Evolutionary conservation across 1,140 invertebrate genomes (phyloP).

Genomic region (Eufriesea mexicana): DNA sequence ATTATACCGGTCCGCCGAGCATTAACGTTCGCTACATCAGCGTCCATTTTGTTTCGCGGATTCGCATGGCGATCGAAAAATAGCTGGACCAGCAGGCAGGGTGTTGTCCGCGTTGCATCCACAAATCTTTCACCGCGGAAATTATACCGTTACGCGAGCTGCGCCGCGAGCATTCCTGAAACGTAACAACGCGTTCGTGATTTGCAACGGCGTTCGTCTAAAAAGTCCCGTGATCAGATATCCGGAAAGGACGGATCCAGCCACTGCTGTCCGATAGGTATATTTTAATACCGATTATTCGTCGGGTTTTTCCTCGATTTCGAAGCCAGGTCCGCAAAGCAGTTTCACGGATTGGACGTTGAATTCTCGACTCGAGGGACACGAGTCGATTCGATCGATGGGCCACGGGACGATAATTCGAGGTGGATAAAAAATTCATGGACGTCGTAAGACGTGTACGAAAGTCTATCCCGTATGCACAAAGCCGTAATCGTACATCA

Average conservation of each 20-base stretch:
- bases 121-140: slow-evolving; percentile 55
- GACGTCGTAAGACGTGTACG: background rate
- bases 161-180: slow-evolving; percentile 29
- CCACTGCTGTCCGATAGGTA: no score
- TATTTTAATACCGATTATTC: no score
- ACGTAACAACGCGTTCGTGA: slow-evolving; percentile 40
- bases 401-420: background rate
- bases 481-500: background rate
- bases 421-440: background rate
- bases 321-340: no score
- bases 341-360: no score
- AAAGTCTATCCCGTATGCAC: background rate
- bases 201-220: background rate
- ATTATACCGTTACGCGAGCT: slow-evolving; percentile 50
- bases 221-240: background rate
- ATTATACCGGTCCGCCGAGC: slow-evolving; percentile 50
- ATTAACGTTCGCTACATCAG: slow-evolving; percentile 51
- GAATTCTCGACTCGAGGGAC: no score
- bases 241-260: no score
- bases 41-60: slow-evolving; percentile 38
- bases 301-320: no score
- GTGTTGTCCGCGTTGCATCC: slow-evolving; percentile 14
- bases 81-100: background rate
- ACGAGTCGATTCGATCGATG: no score
- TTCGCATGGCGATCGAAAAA: slow-evolving; percentile 48